Conservation (phyloP, 1,140 invertebrate genomes). For the Oedothorax gibbosus region DNA sequence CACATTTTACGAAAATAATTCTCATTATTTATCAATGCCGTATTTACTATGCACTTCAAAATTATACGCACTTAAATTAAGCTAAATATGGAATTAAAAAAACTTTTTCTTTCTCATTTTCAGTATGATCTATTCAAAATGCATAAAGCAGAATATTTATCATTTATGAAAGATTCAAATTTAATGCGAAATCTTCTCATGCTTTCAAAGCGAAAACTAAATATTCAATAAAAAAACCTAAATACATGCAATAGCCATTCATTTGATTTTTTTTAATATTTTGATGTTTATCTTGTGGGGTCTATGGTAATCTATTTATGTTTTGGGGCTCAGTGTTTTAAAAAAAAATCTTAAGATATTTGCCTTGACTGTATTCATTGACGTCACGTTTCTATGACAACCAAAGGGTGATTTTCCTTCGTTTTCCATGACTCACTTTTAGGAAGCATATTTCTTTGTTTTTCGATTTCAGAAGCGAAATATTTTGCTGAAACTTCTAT, state of each 20-base stretch:
- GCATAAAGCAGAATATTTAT: too few relatives aligned
- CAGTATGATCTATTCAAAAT: too few relatives aligned
- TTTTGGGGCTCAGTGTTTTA: background rate
- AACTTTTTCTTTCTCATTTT: too few relatives aligned
- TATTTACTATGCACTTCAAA: too few relatives aligned
- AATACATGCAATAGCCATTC: background rate
- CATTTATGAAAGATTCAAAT: too few relatives aligned
- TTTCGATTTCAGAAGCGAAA: slow-evolving; percentile 27
- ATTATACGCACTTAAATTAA: too few relatives aligned
- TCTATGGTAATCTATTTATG: slow-evolving; percentile 9
- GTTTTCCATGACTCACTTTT: slow-evolving; percentile 4
- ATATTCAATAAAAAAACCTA: background rate
- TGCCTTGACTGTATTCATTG: slow-evolving; percentile 40
- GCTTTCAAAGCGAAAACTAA: too few relatives aligned
- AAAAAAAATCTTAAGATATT: slow-evolving; percentile 19
- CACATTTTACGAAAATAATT: too few relatives aligned
- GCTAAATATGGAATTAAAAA: too few relatives aligned
- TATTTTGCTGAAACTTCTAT: slow-evolving; percentile 4
- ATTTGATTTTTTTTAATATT: background rate
- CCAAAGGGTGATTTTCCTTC: slow-evolving; percentile 14
- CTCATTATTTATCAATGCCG: too few relatives aligned
- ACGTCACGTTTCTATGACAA: slow-evolving; percentile 44
- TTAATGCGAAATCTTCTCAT: too few relatives aligned
- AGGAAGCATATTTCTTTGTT: slow-evolving; percentile 23
- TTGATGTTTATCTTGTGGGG: slow-evolving; percentile 23